Base-by-base conservation (phyloP, 2,888 invertebrate genomes). In the Zygothrica quintamaculata region DNA sequence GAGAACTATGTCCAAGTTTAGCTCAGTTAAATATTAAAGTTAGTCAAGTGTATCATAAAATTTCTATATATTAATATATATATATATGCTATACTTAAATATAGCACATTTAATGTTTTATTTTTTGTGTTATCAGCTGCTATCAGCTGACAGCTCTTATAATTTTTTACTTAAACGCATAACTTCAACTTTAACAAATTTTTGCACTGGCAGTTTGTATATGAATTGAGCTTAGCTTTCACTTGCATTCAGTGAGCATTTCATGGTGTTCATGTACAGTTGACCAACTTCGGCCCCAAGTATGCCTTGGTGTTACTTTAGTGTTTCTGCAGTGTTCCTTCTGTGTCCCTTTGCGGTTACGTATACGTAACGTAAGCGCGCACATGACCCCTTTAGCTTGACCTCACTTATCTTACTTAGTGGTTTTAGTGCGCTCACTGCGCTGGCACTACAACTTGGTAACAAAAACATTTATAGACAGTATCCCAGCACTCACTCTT, bases 401-500 rank as follows among this genome's bases (percentile, higher is more conserved):
- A 85, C 87, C 84, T 85, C 87, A 87, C 84, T 85, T 87, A 85
- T 87, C 84, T 86, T 85, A 81, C 85, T 81, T 81, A 81, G 80
- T 80, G 84, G 86, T 73, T 81, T 82, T 85, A 80, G 68, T 79
- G 71, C 76, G 67, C 64, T 65, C 65, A 68, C 60, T 55, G 40
- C n/a, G 61, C 72, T 58, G 61, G n/a, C 60, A 67, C 59, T 58
- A 51, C 56, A 75, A 68, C 62, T 66, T 61, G 73, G 53, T 52
- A 65, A 57, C 74, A 79, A 84, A 77, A 80, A 84, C 79, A 74
- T 73, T 73, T 74, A 73, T 73, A 71, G 71, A 73, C 71, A 71
- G 58, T 31, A 33, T 39, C 26, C 37, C 15, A 26, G 18, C 44
- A 11, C 13, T 3, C 18, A 8, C 3, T 9, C 37, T 7, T 25